Evolutionary conservation across 2,888 invertebrate genomes (phyloP), one percentile per base, ranked within the genome.

Genomic region (Drosophila infuscata): DNA sequence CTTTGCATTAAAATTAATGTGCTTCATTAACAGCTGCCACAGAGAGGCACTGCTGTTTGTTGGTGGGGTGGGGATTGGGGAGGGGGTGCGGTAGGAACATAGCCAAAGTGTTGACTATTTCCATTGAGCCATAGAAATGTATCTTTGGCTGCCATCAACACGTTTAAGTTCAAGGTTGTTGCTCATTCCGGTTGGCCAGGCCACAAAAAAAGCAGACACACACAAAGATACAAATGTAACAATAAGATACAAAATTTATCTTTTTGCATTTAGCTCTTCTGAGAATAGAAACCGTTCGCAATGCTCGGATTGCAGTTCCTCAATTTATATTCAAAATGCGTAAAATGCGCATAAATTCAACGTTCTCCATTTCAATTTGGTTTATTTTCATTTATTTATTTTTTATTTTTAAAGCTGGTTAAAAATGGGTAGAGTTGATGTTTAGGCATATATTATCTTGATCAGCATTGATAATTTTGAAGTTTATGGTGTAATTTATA

Each of bases 1-100:
- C 58, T 62, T 58, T 41, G 53, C 84, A 87, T 82, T 87, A 70
- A 78, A 87, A 89, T 87, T 79, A 89, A 86, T 86, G 82, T 66
- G 66, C 68, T 71, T 85, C 87, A 84, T 88, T 88, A 88, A 69
- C 63, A 72, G 57, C 32, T 53, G 63, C 25, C 38, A 25, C 25
- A 25, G 25, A 25, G 25, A 25, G 25, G 25, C 25, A 25, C 25
- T 25, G 25, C 25, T 25, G 2, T 1, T 25, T 25, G 25, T 25
- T 25, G 25, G 20, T 1, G 7, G n/a, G 25, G 12, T 2, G 32
- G 2, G 30, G 20, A 25, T 25, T 25, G 20, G 20, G 4, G n/a
- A 25, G 32, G 20, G 12, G 25, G 15, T 33, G 25, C 17, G 29
- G 20, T 5, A 43, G 11, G 20, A 43, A 20, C 20, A 43, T 20